These are phyloP conservation scores for Silurus asotus DNA, from an alignment of 2,113 vertebrate species.

Conservation along the genomic window DNA sequence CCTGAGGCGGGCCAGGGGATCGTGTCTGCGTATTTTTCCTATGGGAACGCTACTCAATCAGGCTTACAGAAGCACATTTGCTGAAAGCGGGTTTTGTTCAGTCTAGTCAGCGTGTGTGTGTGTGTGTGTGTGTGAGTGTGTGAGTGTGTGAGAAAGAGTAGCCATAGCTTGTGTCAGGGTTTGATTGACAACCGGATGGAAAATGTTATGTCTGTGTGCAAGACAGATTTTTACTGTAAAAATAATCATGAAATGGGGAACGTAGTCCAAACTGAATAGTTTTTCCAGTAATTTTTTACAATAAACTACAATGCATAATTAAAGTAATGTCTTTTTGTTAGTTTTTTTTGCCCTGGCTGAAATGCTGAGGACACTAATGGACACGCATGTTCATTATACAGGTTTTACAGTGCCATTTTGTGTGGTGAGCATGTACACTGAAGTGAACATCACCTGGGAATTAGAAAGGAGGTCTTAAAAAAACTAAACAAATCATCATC, in stretches of 20 bases:
- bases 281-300: not conserved
- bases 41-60: constrained; percentile 22
- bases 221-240: not conserved
- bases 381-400: not conserved
- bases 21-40: constrained; percentile 23
- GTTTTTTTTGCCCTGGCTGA: not conserved
- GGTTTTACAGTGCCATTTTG: not conserved
- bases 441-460: no score
- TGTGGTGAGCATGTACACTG: no score
- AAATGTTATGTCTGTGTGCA: not conserved
- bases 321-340: not conserved
- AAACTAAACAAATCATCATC: not conserved
- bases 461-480: not conserved
- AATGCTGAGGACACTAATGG: not conserved
- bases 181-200: constrained; percentile 32
- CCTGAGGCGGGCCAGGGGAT: constrained; percentile 10
- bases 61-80: constrained; percentile 15
- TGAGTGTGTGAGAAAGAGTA: not conserved
- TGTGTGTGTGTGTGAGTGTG: constrained; percentile 3
- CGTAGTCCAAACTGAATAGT: no score
- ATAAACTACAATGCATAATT: not conserved
- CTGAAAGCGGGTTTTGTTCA: constrained; percentile 19
- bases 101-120: constrained; percentile 36
- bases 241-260: not conserved
- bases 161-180: constrained; percentile 15